These are phyloP conservation scores for Anthophora plumipes DNA, from an alignment of 2,888 invertebrate genomes.

Conservation along the genomic window DNA sequence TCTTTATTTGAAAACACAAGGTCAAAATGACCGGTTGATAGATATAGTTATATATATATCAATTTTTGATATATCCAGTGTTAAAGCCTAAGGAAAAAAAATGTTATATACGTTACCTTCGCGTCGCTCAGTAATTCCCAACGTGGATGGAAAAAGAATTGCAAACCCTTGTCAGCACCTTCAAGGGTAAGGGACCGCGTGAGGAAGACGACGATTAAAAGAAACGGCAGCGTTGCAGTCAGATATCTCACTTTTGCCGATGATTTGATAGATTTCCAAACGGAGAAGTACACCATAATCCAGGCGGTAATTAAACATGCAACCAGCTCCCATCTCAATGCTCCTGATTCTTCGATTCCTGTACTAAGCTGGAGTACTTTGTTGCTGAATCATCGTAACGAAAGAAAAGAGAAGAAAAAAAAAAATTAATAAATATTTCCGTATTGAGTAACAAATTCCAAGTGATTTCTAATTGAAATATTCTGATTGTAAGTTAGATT, in stretches of 20 bases:
- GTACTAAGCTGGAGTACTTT: constrained; percentile 93
- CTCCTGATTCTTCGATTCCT: constrained; percentile 93
- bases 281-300: constrained; percentile 97
- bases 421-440: neutral
- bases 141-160: constrained; percentile 94
- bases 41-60: too few relatives aligned
- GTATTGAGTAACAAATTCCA: neutral
- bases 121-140: constrained; percentile 93
- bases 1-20: too few relatives aligned
- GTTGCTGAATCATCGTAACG: constrained; percentile 86
- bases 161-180: constrained; percentile 93
- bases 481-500: too few relatives aligned
- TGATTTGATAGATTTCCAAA: constrained; percentile 98
- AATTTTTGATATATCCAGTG: too few relatives aligned
- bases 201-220: constrained; percentile 94
- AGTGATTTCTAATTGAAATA: neutral
- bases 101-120: constrained; percentile 88
- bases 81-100: too few relatives aligned
- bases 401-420: neutral
- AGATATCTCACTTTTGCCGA: constrained; percentile 95
- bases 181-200: constrained; percentile 95
- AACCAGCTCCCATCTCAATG: constrained; percentile 94
- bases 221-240: constrained; percentile 96
- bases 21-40: too few relatives aligned
- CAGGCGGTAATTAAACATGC: constrained; percentile 96